A percentile compares a stretch with the other conserved stretches of the same genome.
phyloP scores from a whole-genome alignment of 2,113 vertebrate species.

The Tetrao urogallus region DNA sequence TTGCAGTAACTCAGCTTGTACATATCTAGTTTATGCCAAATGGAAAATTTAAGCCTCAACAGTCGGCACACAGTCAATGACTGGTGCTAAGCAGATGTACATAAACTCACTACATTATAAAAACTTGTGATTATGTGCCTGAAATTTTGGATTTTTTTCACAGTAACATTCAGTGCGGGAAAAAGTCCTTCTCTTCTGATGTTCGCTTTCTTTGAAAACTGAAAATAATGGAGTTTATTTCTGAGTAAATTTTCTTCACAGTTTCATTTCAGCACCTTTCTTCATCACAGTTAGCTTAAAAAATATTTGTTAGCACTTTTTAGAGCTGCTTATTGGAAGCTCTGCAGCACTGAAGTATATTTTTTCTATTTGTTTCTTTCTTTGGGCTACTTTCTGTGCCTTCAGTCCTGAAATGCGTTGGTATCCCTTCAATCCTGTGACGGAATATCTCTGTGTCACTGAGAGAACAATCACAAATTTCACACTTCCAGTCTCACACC shows the following conservation, averaged over 20 bases:
- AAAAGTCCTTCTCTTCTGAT: not conserved
- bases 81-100: constrained; percentile 69
- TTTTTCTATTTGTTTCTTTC: not conserved
- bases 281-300: not conserved
- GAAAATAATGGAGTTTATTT: not conserved
- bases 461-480: not conserved
- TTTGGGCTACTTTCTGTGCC: not conserved
- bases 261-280: not conserved
- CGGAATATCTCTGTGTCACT: not conserved
- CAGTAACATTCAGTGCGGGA: not conserved
- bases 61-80: constrained; percentile 10
- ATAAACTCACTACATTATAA: constrained; percentile 53
- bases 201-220: not conserved
- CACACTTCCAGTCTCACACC: not conserved
- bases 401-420: not conserved
- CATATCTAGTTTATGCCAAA: not conserved
- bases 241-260: not conserved
- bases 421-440: not conserved
- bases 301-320: not conserved
- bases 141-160: constrained; percentile 35
- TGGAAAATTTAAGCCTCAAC: constrained; percentile 1
- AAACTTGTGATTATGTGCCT: constrained; percentile 45
- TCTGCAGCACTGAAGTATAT: not conserved
- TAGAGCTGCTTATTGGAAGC: not conserved
- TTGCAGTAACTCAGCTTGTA: not conserved